These are phyloP conservation scores for Cyphomyrus discorhynchus DNA, from an alignment of 2,113 vertebrate genomes.

Conservation along the genomic window DNA sequence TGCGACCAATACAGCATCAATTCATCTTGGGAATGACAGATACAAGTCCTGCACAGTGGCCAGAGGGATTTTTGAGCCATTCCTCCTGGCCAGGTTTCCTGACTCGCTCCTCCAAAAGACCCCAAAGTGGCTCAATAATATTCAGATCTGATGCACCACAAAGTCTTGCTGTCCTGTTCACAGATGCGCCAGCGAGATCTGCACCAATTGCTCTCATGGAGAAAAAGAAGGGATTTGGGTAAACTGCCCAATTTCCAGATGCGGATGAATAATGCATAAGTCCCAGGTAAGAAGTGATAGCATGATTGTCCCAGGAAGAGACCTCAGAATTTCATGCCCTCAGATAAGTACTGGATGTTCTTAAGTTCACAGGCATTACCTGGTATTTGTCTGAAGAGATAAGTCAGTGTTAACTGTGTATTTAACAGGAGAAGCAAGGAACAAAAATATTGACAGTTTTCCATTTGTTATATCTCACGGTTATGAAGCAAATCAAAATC, in stretches of 20 bases:
- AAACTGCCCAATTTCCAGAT: background rate
- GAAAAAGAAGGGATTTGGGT: background rate
- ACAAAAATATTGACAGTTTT: background rate
- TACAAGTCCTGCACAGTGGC: no score
- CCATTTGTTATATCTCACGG: background rate
- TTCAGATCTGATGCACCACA: background rate
- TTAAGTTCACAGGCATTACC: background rate
- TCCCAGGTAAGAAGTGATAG: background rate
- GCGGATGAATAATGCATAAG: background rate
- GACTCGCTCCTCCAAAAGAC: no score
- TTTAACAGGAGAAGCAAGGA: background rate
- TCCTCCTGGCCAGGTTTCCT: no score
- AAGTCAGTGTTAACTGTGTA: background rate
- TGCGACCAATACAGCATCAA: no score
- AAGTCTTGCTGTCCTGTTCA: background rate
- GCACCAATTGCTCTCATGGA: background rate
- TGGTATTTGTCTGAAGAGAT: background rate
- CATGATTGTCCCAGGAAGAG: background rate
- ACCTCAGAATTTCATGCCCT: background rate
- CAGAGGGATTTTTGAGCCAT: no score
- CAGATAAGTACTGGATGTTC: background rate
- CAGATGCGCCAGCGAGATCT: background rate
- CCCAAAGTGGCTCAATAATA: no score
- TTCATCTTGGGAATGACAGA: no score
- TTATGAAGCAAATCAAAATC: slow-evolving; percentile 6